Percentiles rank a stretch among this genome's conserved stretches.
These are phyloP conservation scores for Sylvicola cinctus DNA, from an alignment of 2,888 invertebrate species.

Conservation along the genomic window DNA sequence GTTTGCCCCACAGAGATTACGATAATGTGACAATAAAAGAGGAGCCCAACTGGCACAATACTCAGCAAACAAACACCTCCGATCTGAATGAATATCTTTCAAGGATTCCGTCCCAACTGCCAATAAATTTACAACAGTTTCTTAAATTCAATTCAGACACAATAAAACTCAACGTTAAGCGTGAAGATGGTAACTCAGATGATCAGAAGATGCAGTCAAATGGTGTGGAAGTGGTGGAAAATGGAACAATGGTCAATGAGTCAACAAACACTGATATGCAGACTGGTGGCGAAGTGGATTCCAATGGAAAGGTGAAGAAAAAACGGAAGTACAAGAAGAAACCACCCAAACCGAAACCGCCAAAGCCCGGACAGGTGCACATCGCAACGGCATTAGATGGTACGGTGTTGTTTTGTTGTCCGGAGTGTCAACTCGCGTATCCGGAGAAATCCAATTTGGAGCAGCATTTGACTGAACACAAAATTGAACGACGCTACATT, in stretches of 20 bases:
- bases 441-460: conserved; percentile 62
- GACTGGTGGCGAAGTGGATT: too few species aligned
- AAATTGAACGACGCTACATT: conserved; percentile 58
- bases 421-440: conserved; percentile 65
- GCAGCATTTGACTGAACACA: conserved; percentile 53
- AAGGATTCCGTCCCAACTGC: too few species aligned
- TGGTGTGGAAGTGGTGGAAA: too few species aligned
- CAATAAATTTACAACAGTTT: conserved; percentile 38
- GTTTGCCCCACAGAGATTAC: not conserved
- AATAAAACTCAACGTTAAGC: too few species aligned
- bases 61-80: conserved; percentile 16
- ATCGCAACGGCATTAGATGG: conserved; percentile 57
- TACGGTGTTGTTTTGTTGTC: conserved; percentile 54
- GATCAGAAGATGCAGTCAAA: too few species aligned
- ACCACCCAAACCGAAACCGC: conserved; percentile 52
- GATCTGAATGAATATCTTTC: conserved; percentile 30
- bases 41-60: conserved; percentile 21
- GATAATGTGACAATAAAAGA: conserved; percentile 16
- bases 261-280: too few species aligned
- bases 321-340: conserved; percentile 69
- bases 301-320: too few species aligned
- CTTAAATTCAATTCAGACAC: conserved; percentile 39
- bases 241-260: too few species aligned
- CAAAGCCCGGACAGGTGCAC: conserved; percentile 60
- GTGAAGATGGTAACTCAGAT: too few species aligned